A percentile compares a stretch with the other conserved stretches of the same genome.
Evolutionary conservation across 2,113 vertebrate genomes (phyloP).

Genomic region (Odontophorus gujanensis): DNA sequence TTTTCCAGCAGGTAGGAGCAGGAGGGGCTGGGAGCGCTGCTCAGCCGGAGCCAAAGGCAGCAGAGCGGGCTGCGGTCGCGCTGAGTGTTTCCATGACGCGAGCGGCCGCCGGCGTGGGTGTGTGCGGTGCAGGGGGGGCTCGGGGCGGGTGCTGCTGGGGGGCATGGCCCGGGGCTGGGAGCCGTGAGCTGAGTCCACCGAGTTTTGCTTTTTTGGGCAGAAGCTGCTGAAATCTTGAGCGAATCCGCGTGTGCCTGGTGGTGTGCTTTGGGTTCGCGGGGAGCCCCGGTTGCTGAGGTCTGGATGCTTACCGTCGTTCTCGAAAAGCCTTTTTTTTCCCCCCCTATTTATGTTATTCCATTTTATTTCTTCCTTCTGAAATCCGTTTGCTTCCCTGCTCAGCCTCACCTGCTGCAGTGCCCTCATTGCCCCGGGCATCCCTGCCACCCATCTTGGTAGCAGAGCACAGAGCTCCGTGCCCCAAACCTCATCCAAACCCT

Average conservation of each 20-base stretch:
- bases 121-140: background rate
- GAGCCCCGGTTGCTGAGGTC: constrained; percentile 22
- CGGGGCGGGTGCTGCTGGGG: too few species aligned
- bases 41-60: too few species aligned
- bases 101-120: constrained; percentile 26
- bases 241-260: background rate
- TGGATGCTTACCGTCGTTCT: constrained; percentile 28
- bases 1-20: too few species aligned
- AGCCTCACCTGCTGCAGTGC: background rate
- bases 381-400: background rate
- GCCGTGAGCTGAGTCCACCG: background rate
- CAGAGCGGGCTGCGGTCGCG: constrained; percentile 42
- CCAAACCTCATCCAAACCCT: background rate
- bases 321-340: background rate
- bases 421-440: background rate
- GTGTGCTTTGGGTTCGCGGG: background rate
- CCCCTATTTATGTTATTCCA: background rate
- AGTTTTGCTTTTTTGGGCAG: background rate
- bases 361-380: accelerated
- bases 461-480: background rate
- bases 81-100: constrained; percentile 72
- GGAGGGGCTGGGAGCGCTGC: too few species aligned
- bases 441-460: accelerated
- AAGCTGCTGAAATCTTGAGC: background rate
- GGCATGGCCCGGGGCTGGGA: too few species aligned